Evolutionary conservation across 2,888 invertebrate species (phyloP).

Genomic region (Nomada fucata): DNA sequence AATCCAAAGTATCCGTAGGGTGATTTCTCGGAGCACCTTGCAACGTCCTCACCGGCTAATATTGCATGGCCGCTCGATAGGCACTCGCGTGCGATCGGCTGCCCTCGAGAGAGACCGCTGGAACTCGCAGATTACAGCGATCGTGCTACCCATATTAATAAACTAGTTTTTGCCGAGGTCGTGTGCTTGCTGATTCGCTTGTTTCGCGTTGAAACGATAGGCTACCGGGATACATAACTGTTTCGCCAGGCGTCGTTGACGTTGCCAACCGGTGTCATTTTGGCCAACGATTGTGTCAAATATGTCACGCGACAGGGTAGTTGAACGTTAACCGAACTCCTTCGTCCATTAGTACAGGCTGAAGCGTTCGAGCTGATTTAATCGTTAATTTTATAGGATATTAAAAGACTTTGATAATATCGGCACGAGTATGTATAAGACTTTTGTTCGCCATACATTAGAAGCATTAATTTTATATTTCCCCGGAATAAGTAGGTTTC

Average conservation of each 20-base stretch:
- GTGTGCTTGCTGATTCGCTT: conserved; percentile 45
- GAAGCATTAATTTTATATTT: too few relatives aligned
- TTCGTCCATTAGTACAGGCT: too few relatives aligned
- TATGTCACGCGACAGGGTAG: conserved; percentile 61
- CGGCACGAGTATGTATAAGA: too few relatives aligned
- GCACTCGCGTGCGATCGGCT: conserved; percentile 17
- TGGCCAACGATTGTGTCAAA: conserved; percentile 49
- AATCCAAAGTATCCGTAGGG: conserved; percentile 38
- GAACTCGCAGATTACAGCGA: conserved; percentile 68
- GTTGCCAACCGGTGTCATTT: conserved; percentile 16
- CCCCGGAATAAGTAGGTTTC: too few relatives aligned
- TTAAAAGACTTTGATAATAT: too few relatives aligned
- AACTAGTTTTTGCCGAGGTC: conserved; percentile 74
- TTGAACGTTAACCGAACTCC: conserved; percentile 54
- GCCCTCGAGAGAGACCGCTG: conserved; percentile 31
- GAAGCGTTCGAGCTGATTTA: too few relatives aligned
- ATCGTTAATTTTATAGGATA: too few relatives aligned
- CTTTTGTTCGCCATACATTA: too few relatives aligned
- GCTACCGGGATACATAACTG: conserved; percentile 22
- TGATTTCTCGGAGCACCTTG: conserved; percentile 17
- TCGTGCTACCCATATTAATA: conserved; percentile 77
- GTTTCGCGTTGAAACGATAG: conserved; percentile 63
- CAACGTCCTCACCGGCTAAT: conserved; percentile 23
- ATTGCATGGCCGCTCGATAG: conserved; percentile 17
- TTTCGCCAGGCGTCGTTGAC: conserved; percentile 26